These are phyloP conservation scores for Nesometra sesokonis DNA, from an alignment of 35 echinoderm and acorn worm genomes.

Conservation along the genomic window DNA sequence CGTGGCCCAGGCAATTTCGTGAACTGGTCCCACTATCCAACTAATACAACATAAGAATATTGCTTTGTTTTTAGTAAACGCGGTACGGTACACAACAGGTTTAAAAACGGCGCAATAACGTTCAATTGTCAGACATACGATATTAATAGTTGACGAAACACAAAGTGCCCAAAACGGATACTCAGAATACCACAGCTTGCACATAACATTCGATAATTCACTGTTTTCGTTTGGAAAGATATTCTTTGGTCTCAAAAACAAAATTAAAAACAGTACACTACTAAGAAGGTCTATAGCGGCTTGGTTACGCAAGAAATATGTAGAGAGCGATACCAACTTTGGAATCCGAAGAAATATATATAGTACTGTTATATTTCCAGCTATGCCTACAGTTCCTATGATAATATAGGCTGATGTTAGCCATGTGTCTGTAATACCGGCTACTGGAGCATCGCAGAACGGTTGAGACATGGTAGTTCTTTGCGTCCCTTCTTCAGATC, in stretches of 20 bases:
- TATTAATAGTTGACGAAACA: not conserved
- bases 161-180: not conserved
- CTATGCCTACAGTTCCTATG: not conserved
- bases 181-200: not conserved
- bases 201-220: not conserved
- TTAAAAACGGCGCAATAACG: not conserved
- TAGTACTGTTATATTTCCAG: not conserved
- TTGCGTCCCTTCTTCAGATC: not conserved
- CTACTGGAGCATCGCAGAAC: not conserved
- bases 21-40: not conserved
- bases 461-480: not conserved
- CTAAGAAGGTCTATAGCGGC: not conserved
- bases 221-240: not conserved
- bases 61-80: not conserved
- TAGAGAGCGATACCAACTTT: not conserved
- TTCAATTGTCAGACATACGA: not conserved
- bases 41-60: not conserved
- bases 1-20: not conserved
- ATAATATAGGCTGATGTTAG: not conserved
- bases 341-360: not conserved
- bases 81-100: not conserved
- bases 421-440: not conserved
- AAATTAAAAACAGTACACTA: not conserved
- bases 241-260: not conserved
- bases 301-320: not conserved